Evolutionary conservation across 2,113 vertebrate species (phyloP), one percentile per base, ranked within the genome.

Genomic region (Pseudorasbora parva): DNA sequence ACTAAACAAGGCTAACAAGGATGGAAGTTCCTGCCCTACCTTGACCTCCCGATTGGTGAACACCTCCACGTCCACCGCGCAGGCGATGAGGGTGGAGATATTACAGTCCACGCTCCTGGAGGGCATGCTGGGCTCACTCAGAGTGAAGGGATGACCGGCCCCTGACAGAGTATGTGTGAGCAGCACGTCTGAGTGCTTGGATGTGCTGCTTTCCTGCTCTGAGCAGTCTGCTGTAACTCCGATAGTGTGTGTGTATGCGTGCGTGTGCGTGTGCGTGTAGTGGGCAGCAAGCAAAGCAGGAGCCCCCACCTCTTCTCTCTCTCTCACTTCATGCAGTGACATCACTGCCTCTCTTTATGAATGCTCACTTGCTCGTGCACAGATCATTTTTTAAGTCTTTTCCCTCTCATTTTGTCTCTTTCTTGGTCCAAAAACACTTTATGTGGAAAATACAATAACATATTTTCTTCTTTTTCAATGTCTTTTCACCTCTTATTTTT

Each of bases 41-140:
- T 96, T 94, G 88, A 95, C 92, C 90, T 95, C 94, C 84, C 92
- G 95, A 90, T 84, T 93, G 91, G 93, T 94, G 92, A 96, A 96
- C 91, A 96, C 87, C 92, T 96, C 95, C 80, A 94, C 91, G 64
- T 96, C 95, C 86, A 95, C 94, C 91, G 92, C 90, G 73, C 95
- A 96, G 91, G 95, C 95, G 85, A 96, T 93, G 93, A 96, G 93
- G 87, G 94, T 95, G 85, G 94, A 95, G 87, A 91, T 91, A 91
- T 95, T 94, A 92, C 93, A 95, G 93, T 96, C 95, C 94, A 95
- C 93, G 91, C 92, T 94, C 87, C 92, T 93, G 86, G 95, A 93
- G 92, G 95, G 95, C 96, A 96, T 96, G 89, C 92, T 84, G 83
- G 59, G 56, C 81, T 82, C 47, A 66, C 41, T 74, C 59, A 56